Evolutionary conservation across 2,113 vertebrate species (phyloP), one percentile per base, ranked within the genome.

Genomic region (Terrapene triunguis): DNA sequence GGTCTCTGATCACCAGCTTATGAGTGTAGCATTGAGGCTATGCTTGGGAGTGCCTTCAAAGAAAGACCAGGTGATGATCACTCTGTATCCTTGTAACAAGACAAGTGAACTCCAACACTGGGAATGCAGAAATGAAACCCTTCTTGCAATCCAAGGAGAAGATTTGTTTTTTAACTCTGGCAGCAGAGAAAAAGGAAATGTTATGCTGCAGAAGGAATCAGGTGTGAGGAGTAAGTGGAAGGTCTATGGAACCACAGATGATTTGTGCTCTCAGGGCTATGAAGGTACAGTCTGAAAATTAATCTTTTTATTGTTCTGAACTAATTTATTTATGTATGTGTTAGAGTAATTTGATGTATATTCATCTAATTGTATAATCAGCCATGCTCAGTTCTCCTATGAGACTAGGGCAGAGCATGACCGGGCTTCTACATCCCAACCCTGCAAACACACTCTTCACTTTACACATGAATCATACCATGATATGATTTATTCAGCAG

Each of bases 111-210:
- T 99, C 21, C 99, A 99, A 93, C 98, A 98, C 48, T 99, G 99
- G 99, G 98, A 98, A 57, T 99, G 99, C 97, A 99, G 98, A 97
- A 99, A 99, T 10, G 98, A 98, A 6, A 99, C 99, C 2, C 98
- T 99, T 44, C 98, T 99, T 85, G 99, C 98, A 35, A 97, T 99
- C n/a, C 97, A 98, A 90, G 98, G 98, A 84, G 97, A 98, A 93
- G 97, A 98, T 10, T 97, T 99, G n/a, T 98, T 98, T 97, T 97
- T 99, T 82, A 99, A 99, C 97, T 98, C 98, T 93, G 99, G 98
- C 11, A 98, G 99, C 89, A 96, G 24, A 48, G 97, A 97, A 25
- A 98, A 99, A 92, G 98, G 96, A 90, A 98, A 96, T 85, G 12
- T 99, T 13, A 96, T 98, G 89, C 92, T 99, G 83, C 99, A 98